A percentile compares a stretch with the other conserved stretches of the same genome.
Conservation (phyloP, 2,888 invertebrate genomes). For the Molorchus minor region DNA sequence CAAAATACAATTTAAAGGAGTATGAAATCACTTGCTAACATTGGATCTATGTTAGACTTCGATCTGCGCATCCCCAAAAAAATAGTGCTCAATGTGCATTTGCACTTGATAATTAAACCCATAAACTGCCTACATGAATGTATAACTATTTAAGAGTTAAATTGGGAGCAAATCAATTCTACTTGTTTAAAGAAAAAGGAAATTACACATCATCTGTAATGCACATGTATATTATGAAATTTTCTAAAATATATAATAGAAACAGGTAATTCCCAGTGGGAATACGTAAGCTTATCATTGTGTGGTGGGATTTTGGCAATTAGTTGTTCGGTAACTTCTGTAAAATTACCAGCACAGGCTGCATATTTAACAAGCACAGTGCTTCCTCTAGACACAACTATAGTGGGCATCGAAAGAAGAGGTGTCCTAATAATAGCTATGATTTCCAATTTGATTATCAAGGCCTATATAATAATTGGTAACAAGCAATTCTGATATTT, state of each 20-base stretch:
- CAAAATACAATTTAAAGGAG: too few relatives aligned
- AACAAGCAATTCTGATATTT: too few relatives aligned
- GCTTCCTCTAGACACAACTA: constrained; percentile 87
- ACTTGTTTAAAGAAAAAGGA: background rate
- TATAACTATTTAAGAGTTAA: background rate
- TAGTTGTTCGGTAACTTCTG: constrained; percentile 93
- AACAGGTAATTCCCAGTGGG: constrained; percentile 93
- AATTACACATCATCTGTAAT: constrained; percentile 90
- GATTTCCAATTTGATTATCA: too few relatives aligned
- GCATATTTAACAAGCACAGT: constrained; percentile 91
- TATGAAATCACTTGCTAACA: too few relatives aligned
- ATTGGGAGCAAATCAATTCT: background rate
- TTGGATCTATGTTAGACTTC: too few relatives aligned
- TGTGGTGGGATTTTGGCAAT: constrained; percentile 87
- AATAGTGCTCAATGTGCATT: too few relatives aligned
- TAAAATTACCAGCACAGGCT: constrained; percentile 92
- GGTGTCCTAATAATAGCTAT: too few relatives aligned
- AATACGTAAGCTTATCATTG: constrained; percentile 91
- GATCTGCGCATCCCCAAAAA: too few relatives aligned
- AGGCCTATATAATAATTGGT: too few relatives aligned
- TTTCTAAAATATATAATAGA: constrained; percentile 90
- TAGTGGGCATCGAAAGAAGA: constrained; percentile 81
- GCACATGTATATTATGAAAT: constrained; percentile 89
- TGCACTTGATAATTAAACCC: too few relatives aligned
- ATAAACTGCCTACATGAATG: too few relatives aligned